Conservation (phyloP, 2,888 invertebrate genomes). For the Podabrus alpinus region DNA sequence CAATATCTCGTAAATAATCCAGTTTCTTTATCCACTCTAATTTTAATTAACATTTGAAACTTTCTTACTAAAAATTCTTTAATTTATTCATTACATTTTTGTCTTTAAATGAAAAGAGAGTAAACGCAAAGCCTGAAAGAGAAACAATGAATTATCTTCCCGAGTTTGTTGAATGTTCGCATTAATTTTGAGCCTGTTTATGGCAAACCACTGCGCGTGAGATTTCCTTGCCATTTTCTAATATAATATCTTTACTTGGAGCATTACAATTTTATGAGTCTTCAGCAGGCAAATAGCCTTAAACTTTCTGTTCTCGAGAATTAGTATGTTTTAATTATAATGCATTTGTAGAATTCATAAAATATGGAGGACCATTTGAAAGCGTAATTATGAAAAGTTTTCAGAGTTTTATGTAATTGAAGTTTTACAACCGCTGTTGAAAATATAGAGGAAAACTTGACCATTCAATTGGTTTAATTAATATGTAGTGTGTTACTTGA, state of each 20-base stretch:
- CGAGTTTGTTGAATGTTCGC: constrained; percentile 8
- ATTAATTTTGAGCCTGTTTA: constrained; percentile 20
- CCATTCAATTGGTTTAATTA: background rate
- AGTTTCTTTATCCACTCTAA: background rate
- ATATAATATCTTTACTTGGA: constrained; percentile 9
- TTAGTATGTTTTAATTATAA: background rate
- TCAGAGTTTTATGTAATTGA: background rate
- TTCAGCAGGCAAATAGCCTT: background rate
- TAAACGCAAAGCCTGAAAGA: constrained; percentile 15
- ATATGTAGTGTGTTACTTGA: background rate
- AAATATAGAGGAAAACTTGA: background rate
- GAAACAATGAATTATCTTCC: constrained; percentile 20
- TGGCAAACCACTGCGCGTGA: constrained; percentile 16
- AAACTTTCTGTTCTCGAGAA: background rate
- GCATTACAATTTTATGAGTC: background rate
- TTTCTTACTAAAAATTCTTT: background rate
- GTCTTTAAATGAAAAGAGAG: constrained; percentile 9
- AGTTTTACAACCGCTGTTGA: background rate
- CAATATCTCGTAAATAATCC: background rate
- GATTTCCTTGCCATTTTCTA: constrained; percentile 14
- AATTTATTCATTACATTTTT: background rate
- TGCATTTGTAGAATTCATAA: background rate
- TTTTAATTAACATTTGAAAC: background rate
- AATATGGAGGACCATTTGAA: background rate
- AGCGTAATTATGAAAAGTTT: background rate